Evolutionary conservation across 2,797 vertebrate genomes (phyloP).

Genomic region (Phoeniculus purpureus): DNA sequence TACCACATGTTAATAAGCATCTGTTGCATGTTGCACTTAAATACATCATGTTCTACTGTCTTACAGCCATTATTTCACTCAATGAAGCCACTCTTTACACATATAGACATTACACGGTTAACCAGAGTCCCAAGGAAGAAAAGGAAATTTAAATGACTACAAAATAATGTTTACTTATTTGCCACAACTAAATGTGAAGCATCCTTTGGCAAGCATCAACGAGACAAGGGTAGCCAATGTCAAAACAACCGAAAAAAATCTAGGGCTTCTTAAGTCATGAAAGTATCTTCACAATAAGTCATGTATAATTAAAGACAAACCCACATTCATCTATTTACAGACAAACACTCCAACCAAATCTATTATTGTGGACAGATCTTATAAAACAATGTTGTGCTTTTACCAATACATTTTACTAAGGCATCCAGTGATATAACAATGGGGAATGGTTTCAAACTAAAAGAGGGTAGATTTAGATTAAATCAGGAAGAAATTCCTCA

Average conservation of each 20-base stretch:
- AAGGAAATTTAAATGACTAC: background rate
- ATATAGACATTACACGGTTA: background rate
- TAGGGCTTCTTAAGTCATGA: background rate
- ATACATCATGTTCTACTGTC: background rate
- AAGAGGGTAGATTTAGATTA: too few species aligned
- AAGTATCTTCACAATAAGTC: background rate
- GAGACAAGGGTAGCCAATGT: background rate
- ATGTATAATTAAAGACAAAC: background rate
- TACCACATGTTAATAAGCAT: background rate
- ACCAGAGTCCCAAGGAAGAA: background rate
- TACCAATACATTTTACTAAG: background rate
- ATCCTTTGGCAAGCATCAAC: background rate
- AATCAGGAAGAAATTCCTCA: too few species aligned
- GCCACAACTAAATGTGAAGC: background rate
- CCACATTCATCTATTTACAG: fast-evolving
- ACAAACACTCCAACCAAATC: background rate
- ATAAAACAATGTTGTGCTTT: background rate
- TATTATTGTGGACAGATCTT: background rate
- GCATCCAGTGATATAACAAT: too few species aligned
- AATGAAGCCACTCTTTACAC: background rate
- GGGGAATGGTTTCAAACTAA: too few species aligned
- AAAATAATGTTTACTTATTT: background rate
- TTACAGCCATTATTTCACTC: background rate
- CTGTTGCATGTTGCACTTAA: background rate
- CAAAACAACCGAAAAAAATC: background rate